Percentiles rank a stretch among this genome's conserved stretches.
Conservation (phyloP, 2,113 vertebrate genomes). For the Megaptera novaeangliae region DNA sequence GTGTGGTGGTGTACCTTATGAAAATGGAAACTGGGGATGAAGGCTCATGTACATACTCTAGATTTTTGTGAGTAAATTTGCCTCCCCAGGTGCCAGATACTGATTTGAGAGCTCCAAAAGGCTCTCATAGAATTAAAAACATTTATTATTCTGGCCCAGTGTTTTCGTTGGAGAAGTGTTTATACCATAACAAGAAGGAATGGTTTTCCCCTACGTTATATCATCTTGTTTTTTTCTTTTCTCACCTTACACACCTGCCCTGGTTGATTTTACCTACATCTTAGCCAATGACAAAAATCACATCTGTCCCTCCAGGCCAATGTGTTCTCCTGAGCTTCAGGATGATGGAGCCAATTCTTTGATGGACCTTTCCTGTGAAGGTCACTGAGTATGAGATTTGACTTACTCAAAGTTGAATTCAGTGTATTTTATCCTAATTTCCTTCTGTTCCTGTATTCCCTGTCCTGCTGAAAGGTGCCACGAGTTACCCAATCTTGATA, state of each 20-base stretch:
- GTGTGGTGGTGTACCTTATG: neutral
- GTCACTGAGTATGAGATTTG: neutral
- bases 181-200: neutral
- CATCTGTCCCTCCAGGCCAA: neutral
- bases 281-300: neutral
- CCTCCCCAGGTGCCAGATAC: neutral
- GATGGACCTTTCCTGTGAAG: neutral
- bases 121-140: neutral
- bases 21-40: neutral
- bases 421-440: neutral
- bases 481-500: neutral
- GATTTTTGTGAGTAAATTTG: neutral
- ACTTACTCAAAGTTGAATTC: neutral
- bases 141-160: neutral
- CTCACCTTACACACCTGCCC: neutral
- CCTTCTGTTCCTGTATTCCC: neutral
- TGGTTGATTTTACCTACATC: neutral
- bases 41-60: neutral
- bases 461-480: neutral
- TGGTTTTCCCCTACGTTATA: neutral
- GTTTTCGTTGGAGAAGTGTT: neutral
- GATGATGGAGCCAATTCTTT: neutral
- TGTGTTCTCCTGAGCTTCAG: neutral
- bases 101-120: neutral
- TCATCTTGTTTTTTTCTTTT: neutral